Percentiles rank a stretch among this genome's conserved stretches.
Evolutionary conservation across 2,888 invertebrate genomes (phyloP).

Genomic region (Hipparchia sbordonii): DNA sequence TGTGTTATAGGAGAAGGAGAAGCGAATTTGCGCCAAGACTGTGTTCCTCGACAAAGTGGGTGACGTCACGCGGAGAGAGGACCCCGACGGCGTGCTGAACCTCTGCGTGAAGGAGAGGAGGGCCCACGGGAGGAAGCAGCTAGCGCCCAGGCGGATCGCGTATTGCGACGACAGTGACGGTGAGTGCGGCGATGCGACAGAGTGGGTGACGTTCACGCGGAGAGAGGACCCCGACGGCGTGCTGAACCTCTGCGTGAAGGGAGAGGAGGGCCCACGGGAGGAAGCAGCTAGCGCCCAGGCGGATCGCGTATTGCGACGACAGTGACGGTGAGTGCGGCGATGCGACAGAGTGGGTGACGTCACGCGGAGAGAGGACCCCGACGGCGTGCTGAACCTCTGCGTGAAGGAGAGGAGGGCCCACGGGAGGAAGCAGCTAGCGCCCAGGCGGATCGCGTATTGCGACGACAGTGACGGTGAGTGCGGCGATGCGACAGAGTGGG

Average conservation of each 20-base stretch:
- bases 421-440: slow-evolving; percentile 73
- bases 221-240: slow-evolving; percentile 53
- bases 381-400: slow-evolving; percentile 68
- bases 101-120: slow-evolving; percentile 68
- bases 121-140: slow-evolving; percentile 72
- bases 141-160: slow-evolving; percentile 70
- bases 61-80: slow-evolving; percentile 47
- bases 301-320: slow-evolving; percentile 62
- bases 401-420: slow-evolving; percentile 68
- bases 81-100: slow-evolving; percentile 61
- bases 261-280: slow-evolving; percentile 69
- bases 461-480: slow-evolving; percentile 61
- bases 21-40: slow-evolving; percentile 69
- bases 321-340: slow-evolving; percentile 68
- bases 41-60: slow-evolving; percentile 63
- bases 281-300: slow-evolving; percentile 71
- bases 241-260: slow-evolving; percentile 68
- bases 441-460: slow-evolving; percentile 64
- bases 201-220: slow-evolving; percentile 48
- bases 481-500: slow-evolving; percentile 46
- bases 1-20: slow-evolving; percentile 46
- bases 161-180: slow-evolving; percentile 61
- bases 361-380: slow-evolving; percentile 45
- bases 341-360: slow-evolving; percentile 53
- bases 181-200: slow-evolving; percentile 64